Conservation (phyloP, 1,140 invertebrate species). For the Hyles euphorbiae region DNA sequence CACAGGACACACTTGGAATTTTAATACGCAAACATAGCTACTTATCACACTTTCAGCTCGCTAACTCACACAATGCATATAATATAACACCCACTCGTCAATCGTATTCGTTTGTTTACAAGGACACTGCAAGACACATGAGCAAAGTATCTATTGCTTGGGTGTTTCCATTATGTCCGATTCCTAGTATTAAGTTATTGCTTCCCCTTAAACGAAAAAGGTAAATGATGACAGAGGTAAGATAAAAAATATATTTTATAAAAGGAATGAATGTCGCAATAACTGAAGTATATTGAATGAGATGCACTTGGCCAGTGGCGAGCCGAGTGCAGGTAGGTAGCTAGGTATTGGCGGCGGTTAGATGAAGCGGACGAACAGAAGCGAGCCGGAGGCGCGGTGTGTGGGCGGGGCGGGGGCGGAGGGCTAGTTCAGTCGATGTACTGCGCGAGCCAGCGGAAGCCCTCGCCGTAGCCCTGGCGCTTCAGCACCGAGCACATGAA, state of each 20-base stretch:
- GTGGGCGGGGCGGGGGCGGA: slow-evolving; percentile 9
- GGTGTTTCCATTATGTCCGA: no score
- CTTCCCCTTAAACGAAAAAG: no score
- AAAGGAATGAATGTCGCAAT: no score
- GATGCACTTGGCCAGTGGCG: not conserved
- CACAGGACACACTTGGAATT: slow-evolving; percentile 29
- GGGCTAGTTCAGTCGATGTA: slow-evolving; percentile 91
- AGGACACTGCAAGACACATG: no score
- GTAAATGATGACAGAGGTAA: no score
- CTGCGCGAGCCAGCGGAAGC: slow-evolving; percentile 99
- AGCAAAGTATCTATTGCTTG: no score
- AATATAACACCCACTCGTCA: no score
- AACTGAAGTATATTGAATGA: not conserved
- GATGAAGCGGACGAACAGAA: slow-evolving; percentile 29
- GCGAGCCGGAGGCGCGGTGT: slow-evolving; percentile 13
- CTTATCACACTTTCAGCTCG: slow-evolving; percentile 6
- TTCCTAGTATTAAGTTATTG: no score
- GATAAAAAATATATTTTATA: no score
- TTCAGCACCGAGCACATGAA: slow-evolving; percentile 99
- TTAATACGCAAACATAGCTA: slow-evolving; percentile 29
- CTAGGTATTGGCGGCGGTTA: slow-evolving; percentile 13
- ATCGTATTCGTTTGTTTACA: no score
- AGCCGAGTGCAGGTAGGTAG: slow-evolving; percentile 2
- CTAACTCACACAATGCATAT: not conserved
- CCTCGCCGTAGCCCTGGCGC: slow-evolving; percentile 99